A percentile compares a stretch with the other conserved stretches of the same genome.
Evolutionary conservation across 2,113 vertebrate species (phyloP).

Genomic region (Rattus norvegicus): GRCr8 NC_086025.1:6810001-6810500

Average conservation of each 20-base stretch:
- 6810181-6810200: neutral
- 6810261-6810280: neutral
- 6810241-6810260: neutral
- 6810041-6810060: neutral
- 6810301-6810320: neutral
- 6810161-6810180: neutral
- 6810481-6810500: neutral
- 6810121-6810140: neutral
- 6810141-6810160: neutral
- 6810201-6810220: neutral
- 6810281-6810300: neutral
- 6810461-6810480: neutral
- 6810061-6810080: neutral
- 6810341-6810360: neutral
- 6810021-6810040: neutral
- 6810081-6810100: neutral
- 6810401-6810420: neutral
- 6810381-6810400: neutral
- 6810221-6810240: neutral
- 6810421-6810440: neutral
- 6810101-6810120: neutral
- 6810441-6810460: neutral
- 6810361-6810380: neutral
- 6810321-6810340: neutral
- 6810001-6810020: neutral